Evolutionary conservation across 2,888 invertebrate species (phyloP), one percentile per base, ranked within the genome.

Genomic region (Pollenia griseotomentosa): DNA sequence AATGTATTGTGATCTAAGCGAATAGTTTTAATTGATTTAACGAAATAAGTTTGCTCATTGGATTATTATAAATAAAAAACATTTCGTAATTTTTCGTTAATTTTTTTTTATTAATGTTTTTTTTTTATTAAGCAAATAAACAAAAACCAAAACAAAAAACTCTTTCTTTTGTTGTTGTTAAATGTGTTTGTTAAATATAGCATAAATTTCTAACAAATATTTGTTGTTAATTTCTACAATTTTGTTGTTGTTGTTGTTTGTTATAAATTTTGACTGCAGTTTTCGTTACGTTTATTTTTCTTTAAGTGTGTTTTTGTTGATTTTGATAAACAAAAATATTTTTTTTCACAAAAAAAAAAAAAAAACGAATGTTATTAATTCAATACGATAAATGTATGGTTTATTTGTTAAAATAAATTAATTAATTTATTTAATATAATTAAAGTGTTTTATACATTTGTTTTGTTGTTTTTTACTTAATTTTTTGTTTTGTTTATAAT

Each of bases 361-460:
- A 19, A 44, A 61, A 85, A 85, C 59, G 65, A 71, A 73, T 66
- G 46, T 14, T 57, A 42, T 63, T 77, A 70, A 5, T 77, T 82
- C 9, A 77, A 71, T 77, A 85, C 48, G 82, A 80, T 85, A 77
- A 82, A 73, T 85, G 81, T 85, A 82, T 71, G 81, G 55, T 83
- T 83, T 83, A 65, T 84, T 74, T 70, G 71, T 33, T 33, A 33
- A 82, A 90, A 89, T 89, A 84, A 73, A 79, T 84, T 86, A 59
- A 78, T 79, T 84, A 19, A 59, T 78, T 84, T 79, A 74, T 85
- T 85, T 75, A 70, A 83, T 80, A 86, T 88, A 73, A 65, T 91
- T 71, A 68, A 88, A 88, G 85, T 85, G 87, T 83, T 88, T 88
- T 88, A 83, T 88, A 88, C 87, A 85, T 85, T 85, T 84, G 81